Conservation (phyloP, 2,888 invertebrate genomes). For the Plebejus melissa region DNA sequence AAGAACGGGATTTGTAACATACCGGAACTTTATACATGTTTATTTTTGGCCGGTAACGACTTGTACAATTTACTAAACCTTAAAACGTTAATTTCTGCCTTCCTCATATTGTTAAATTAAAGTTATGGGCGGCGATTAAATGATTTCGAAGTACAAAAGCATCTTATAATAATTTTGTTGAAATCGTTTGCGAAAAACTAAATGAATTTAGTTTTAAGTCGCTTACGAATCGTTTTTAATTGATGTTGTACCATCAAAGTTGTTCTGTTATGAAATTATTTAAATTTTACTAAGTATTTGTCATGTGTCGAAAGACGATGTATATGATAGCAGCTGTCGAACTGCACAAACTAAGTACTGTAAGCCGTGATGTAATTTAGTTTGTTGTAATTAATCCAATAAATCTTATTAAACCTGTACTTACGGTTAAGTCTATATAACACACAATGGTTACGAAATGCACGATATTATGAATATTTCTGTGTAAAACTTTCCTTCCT, state of each 20-base stretch:
- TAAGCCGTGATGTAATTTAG: constrained; percentile 27
- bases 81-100: neutral
- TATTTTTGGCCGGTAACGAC: constrained; percentile 27
- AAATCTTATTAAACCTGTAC: constrained; percentile 26
- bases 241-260: constrained; percentile 1
- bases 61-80: constrained; percentile 25
- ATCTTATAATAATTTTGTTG: constrained; percentile 11
- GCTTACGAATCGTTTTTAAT: neutral
- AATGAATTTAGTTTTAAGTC: neutral
- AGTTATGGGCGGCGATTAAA: constrained; percentile 29
- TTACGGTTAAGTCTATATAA: constrained; percentile 23
- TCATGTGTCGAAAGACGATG: constrained; percentile 29
- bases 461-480: constrained; percentile 18
- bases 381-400: constrained; percentile 26
- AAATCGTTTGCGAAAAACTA: constrained; percentile 18
- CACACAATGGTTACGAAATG: constrained; percentile 28
- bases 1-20: constrained; percentile 39
- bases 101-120: neutral
- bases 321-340: constrained; percentile 36
- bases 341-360: constrained; percentile 35
- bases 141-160: constrained; percentile 29
- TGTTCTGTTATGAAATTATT: constrained; percentile 14
- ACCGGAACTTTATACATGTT: constrained; percentile 34
- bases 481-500: constrained; percentile 22
- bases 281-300: constrained; percentile 17